phyloP scores from a whole-genome alignment of 1,140 invertebrate species.

The Musca vetustissima region DNA sequence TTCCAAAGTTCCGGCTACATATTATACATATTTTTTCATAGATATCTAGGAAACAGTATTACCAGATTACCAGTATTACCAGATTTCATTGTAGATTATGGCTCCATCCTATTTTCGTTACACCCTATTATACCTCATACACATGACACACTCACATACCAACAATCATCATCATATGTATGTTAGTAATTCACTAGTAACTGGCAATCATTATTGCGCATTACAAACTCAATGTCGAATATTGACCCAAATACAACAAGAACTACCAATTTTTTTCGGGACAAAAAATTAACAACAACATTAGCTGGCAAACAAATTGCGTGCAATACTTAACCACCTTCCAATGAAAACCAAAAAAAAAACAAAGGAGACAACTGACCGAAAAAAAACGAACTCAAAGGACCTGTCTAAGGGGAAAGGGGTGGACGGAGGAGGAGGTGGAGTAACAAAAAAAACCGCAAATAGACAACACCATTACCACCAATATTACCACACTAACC shows the following conservation, averaged over 20 bases:
- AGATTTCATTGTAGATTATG: no score
- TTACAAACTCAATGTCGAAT: neutral
- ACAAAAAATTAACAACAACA: constrained; percentile 4
- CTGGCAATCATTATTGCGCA: constrained; percentile 11
- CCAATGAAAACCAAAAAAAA: neutral
- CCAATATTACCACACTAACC: no score
- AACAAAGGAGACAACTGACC: neutral
- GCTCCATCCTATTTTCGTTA: no score
- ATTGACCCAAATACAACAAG: neutral
- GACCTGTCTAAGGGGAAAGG: neutral
- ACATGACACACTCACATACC: no score
- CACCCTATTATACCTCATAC: no score
- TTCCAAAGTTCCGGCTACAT: no score
- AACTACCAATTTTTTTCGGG: neutral
- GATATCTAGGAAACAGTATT: no score
- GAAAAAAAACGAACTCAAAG: neutral
- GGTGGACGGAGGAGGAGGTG: neutral
- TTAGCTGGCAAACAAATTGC: constrained; percentile 6
- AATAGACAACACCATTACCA: constrained; percentile 7
- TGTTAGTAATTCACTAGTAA: neutral
- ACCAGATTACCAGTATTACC: no score
- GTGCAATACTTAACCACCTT: constrained; percentile 12
- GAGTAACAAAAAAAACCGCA: constrained; percentile 6
- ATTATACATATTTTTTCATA: no score
- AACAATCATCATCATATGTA: neutral